Evolutionary conservation across 2,797 vertebrate species (phyloP), one percentile per base, ranked within the genome.

Genomic region (Hipposideros larvatus): DNA sequence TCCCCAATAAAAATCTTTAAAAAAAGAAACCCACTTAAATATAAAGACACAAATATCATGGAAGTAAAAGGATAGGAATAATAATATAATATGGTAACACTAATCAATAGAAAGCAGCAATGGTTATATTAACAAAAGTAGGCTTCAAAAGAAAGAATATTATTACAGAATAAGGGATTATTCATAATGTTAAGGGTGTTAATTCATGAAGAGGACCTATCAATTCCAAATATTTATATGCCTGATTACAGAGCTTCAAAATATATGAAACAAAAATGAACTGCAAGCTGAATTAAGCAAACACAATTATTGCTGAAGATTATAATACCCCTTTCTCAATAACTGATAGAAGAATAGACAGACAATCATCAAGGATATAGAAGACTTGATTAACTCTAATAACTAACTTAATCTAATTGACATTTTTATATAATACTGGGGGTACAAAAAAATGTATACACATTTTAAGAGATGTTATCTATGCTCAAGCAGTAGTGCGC

Each of bases 251-350:
- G 57, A 94, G 16, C 66, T 84, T 91, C n/a, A 75, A 71, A 59
- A 86, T 73, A 66, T 26, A 66, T 43, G 24, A 94, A 83, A 37
- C 48, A 78, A 86, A 92, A 75, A 41, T 68, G 28, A 94, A 73
- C 7, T 55, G 5, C 9, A 71, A 26, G 14, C 41, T 91, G 19
- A 93, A 48, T 79, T 89, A 87, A 37, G n/a, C 70, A 66, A 97
- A 70, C 4, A 46, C 16, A 66, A 86, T 74, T 77, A 74, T 37
- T 28, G 21, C 66, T 92, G 83, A 70, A 68, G 28, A 86, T 85
- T 91, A 86, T 82, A 84, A 7, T 14, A 89, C 75, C 18, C 26
- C 15, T 89, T 31, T 94, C 34, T 83, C 26, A 73, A 6, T 85
- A 77, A 70, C 63, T 89, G 43, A 70, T 63, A 59, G 21, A 43